Conservation (phyloP, 1,140 invertebrate genomes). For the Manduca sexta region DNA sequence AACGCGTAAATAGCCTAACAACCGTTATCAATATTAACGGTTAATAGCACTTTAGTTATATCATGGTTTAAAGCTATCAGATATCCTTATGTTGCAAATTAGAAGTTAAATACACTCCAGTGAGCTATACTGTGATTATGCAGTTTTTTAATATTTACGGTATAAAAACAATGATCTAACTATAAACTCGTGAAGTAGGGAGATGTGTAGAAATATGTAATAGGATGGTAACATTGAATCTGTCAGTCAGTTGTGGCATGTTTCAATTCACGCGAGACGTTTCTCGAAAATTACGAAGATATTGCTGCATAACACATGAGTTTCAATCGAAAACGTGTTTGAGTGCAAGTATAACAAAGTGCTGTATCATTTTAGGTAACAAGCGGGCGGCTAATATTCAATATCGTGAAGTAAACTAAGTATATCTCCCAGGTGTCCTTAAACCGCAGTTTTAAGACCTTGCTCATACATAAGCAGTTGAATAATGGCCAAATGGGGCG, state of each 20-base stretch:
- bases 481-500: conserved; percentile 98
- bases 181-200: background rate
- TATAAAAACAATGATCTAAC: background rate
- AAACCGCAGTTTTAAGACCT: conserved; percentile 19
- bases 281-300: conserved; percentile 39
- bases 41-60: conserved; percentile 5
- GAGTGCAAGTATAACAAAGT: background rate
- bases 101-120: no score
- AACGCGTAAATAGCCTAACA: no score
- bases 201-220: no score
- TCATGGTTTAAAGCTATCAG: no score
- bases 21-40: no score
- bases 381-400: background rate
- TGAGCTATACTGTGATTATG: no score
- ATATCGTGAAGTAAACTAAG: background rate
- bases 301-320: background rate
- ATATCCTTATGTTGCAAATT: no score
- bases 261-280: conserved; percentile 24
- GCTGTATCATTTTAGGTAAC: background rate
- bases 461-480: conserved; percentile 22
- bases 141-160: no score
- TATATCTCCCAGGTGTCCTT: background rate
- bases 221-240: background rate
- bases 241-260: conserved; percentile 18
- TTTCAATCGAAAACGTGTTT: background rate